A percentile compares a stretch with the other conserved stretches of the same genome.
phyloP scores from a whole-genome alignment of 2,797 vertebrate species.

The Neosilurus hyrtlii region DNA sequence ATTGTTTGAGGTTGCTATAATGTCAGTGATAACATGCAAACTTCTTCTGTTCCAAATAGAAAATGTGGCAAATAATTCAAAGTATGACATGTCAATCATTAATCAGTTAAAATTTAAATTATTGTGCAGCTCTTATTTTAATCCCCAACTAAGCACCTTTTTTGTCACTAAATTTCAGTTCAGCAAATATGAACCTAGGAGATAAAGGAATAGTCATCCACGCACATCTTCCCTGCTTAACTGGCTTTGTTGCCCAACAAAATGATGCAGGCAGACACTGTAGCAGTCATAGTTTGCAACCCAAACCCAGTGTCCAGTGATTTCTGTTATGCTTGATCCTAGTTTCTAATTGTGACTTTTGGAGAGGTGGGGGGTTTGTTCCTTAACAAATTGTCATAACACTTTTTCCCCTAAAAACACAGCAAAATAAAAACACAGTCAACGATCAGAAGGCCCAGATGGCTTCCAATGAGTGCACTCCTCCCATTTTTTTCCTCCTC shows the following conservation, averaged over 20 bases:
- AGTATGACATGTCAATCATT: not conserved
- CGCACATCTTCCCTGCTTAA: not conserved
- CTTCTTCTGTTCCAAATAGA: not conserved
- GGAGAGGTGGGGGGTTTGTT: too few relatives aligned
- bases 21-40: not conserved
- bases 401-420: constrained; percentile 28
- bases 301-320: not conserved
- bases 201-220: not conserved
- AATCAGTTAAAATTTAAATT: not conserved
- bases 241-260: too few relatives aligned
- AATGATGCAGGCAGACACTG: not conserved
- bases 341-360: not conserved
- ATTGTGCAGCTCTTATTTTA: not conserved
- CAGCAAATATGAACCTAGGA: not conserved
- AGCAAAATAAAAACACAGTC: constrained; percentile 23
- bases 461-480: constrained; percentile 23
- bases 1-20: not conserved
- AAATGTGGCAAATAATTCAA: not conserved
- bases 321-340: not conserved
- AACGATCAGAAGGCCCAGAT: constrained; percentile 31
- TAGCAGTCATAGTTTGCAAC: not conserved
- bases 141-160: too few relatives aligned
- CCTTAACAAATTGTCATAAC: constrained; percentile 36
- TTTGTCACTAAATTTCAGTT: not conserved
- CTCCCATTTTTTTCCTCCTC: constrained; percentile 7